Percentiles rank a stretch among this genome's conserved stretches.
These are phyloP conservation scores for Samia ricini DNA, from an alignment of 1,140 invertebrate genomes.

Conservation along the genomic window DNA sequence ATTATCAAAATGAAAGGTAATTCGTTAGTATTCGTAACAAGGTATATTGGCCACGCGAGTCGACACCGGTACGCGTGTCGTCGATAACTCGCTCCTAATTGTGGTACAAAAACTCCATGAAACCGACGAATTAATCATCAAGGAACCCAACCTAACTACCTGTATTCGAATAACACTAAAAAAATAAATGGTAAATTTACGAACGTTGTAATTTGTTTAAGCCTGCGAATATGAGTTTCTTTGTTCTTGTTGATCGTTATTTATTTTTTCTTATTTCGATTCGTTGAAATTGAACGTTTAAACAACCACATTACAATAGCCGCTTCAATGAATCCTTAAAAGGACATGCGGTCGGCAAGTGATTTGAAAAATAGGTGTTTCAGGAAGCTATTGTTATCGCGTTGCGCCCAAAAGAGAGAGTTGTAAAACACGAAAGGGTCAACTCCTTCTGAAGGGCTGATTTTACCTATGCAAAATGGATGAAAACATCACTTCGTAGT, in stretches of 20 bases:
- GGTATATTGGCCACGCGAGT: slow-evolving; percentile 43
- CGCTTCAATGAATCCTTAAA: no score
- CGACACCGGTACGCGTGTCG: slow-evolving; percentile 36
- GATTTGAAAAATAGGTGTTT: no score
- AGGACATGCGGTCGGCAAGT: no score
- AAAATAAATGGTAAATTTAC: slow-evolving; percentile 47
- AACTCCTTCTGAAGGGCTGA: no score
- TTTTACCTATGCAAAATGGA: no score
- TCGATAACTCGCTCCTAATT: slow-evolving; percentile 38
- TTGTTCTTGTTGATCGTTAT: background rate
- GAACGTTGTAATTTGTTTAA: slow-evolving; percentile 29
- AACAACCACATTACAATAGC: no score
- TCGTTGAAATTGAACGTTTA: no score
- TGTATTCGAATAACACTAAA: slow-evolving; percentile 45
- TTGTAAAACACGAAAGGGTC: no score
- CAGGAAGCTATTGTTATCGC: no score
- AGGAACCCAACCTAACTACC: slow-evolving; percentile 35
- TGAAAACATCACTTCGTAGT: no score
- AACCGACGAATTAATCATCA: slow-evolving; percentile 61
- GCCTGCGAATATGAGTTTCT: background rate
- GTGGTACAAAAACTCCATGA: slow-evolving; percentile 63
- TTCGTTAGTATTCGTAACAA: slow-evolving; percentile 47
- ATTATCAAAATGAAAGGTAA: slow-evolving; percentile 23
- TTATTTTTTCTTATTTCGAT: no score
- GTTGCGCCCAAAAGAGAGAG: no score